Conservation (phyloP, 23 tunicate species). For the Halocynthia roretzi region DNA sequence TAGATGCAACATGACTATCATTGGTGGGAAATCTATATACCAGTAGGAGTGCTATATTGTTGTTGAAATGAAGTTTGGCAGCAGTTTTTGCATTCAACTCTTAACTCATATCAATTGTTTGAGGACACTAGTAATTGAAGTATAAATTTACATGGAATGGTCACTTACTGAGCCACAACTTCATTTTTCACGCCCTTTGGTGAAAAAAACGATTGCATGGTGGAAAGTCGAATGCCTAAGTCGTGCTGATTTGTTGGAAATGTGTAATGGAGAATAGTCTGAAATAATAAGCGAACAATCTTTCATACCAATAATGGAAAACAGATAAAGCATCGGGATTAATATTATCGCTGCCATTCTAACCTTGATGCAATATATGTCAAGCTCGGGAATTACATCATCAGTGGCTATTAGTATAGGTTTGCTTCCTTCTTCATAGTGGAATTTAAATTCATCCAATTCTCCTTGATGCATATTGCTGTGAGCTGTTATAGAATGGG, state of each 20-base stretch:
- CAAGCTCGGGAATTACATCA: conserved; percentile 30
- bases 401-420: conserved; percentile 63
- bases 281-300: background rate
- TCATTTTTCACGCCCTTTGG: no score
- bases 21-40: no score
- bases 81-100: no score
- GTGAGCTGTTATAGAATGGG: conserved; percentile 4
- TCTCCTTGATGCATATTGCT: conserved; percentile 23
- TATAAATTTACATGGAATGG: no score
- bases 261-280: conserved; percentile 18
- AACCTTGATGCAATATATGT: conserved; percentile 47
- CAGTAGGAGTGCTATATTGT: no score
- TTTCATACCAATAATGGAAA: background rate
- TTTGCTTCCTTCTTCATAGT: conserved; percentile 15
- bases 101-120: no score
- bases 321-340: background rate
- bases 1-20: no score
- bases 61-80: no score
- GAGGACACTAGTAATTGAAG: no score
- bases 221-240: conserved; percentile 7
- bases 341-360: background rate
- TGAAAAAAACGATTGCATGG: conserved; percentile 8
- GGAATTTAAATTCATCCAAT: background rate
- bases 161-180: no score
- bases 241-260: conserved; percentile 16